Conservation (phyloP, 1,140 invertebrate species). For the Holcopasites calliopsidis region DNA sequence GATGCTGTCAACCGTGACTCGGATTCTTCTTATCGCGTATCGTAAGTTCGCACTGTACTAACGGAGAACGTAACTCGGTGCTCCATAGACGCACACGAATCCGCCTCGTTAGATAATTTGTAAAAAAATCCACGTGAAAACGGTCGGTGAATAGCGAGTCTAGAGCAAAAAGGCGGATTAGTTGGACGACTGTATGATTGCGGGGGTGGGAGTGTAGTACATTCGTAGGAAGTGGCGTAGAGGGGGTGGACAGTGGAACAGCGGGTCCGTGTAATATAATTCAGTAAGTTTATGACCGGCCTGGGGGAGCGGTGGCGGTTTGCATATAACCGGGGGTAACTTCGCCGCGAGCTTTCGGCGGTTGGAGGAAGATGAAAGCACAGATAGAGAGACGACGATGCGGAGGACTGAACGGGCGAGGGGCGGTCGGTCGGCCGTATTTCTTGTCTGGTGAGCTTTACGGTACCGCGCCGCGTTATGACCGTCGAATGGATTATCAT, state of each 20-base stretch:
- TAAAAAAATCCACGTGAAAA: conserved; percentile 17
- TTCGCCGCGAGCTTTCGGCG: conserved; percentile 66
- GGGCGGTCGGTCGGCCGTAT: conserved; percentile 75
- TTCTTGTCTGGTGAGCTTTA: conserved; percentile 80
- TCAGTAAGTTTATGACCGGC: conserved; percentile 80
- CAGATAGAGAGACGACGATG: conserved; percentile 44
- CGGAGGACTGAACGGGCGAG: conserved; percentile 56
- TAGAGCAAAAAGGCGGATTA: conserved; percentile 14
- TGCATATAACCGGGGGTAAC: conserved; percentile 79
- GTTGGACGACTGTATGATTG: background rate
- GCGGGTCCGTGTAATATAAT: conserved; percentile 78
- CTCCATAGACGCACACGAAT: background rate
- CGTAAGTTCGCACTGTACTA: too few relatives aligned
- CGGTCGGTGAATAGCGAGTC: background rate
- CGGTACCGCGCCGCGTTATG: conserved; percentile 75
- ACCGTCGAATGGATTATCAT: conserved; percentile 79
- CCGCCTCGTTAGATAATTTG: conserved; percentile 4
- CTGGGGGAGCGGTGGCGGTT: conserved; percentile 76
- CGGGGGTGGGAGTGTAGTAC: conserved; percentile 1
- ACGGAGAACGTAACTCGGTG: background rate
- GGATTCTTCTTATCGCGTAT: background rate
- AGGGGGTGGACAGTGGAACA: conserved; percentile 59
- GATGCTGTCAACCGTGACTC: background rate
- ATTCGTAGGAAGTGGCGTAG: conserved; percentile 38
- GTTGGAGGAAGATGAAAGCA: conserved; percentile 37